A percentile compares a stretch with the other conserved stretches of the same genome.
These are phyloP conservation scores for Chaenodraco wilsoni DNA, from an alignment of 2,797 vertebrate species.

Conservation along the genomic window DNA sequence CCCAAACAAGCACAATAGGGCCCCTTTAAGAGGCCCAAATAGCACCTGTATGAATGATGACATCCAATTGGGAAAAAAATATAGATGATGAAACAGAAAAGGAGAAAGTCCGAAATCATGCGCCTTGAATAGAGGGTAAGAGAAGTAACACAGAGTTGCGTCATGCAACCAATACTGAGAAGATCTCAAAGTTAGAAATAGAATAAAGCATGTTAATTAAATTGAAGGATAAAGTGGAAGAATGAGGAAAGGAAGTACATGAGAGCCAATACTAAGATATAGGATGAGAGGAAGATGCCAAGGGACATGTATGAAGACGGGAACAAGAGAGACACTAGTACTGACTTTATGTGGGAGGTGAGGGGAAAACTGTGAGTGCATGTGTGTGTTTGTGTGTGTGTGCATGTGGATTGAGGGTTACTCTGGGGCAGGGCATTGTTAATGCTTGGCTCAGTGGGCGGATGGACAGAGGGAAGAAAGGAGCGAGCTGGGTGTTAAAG, in stretches of 20 bases:
- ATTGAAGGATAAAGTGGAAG: background rate
- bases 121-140: background rate
- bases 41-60: background rate
- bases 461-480: constrained; percentile 50
- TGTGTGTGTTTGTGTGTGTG: constrained; percentile 1
- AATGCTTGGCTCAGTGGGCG: constrained; percentile 64
- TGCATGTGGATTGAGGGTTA: constrained; percentile 26
- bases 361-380: constrained; percentile 14
- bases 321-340: constrained; percentile 1
- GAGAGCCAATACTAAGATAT: background rate
- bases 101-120: background rate
- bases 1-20: too few relatives aligned
- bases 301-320: constrained; percentile 13
- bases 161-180: background rate
- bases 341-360: constrained; percentile 44
- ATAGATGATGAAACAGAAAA: background rate
- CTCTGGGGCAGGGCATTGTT: constrained; percentile 61
- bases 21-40: background rate
- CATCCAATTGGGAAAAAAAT: background rate
- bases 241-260: background rate
- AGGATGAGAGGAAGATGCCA: constrained; percentile 15
- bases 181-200: background rate
- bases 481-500: constrained; percentile 35
- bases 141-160: background rate
- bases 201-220: background rate